Evolutionary conservation across 2,888 invertebrate species (phyloP), one percentile per base, ranked within the genome.

Genomic region (Caenorhabditis sp.): DNA sequence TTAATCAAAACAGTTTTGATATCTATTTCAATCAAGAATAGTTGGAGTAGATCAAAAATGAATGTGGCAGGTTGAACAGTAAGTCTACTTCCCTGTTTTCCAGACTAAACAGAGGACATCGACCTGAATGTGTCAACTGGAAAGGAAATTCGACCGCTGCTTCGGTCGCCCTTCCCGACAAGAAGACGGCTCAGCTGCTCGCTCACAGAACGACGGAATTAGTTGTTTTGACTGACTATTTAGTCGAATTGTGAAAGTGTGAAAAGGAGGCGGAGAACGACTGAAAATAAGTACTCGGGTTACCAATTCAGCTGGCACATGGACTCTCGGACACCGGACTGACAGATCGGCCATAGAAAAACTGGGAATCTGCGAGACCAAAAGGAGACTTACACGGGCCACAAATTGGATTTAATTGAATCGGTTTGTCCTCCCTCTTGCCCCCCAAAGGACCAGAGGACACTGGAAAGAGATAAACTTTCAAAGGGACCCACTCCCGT

Each of bases 401-500:
- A 37, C 26, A 72, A 72, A 74, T 74, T 65, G 72, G 35, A 67
- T 76, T 76, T 76, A 67, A 76, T 76, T 67, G 53, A 67, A 76
- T 76, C 26, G 74, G 65, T 74, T 65, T 28, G 50, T 32, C 22
- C n/a, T 40, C 55, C 40, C 13, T 13, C 13, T 40, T 13, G 40
- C 6, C 72, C 6, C 72, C 65, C 65, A 60, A 56, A 65, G 67
- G 76, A 67, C 60, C 76, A 61, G 28, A 60, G 60, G 67, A 74
- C 47, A 37, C 32, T n/a, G 50, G 58, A 67, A 22, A 47, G 28
- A 58, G 74, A 67, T 76, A 67, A 76, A 76, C 76, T 74, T 65
- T 60, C 26, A 40, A 51, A 20, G 47, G 9, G 28, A 28, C n/a
- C 51, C 70, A 13, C 40, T n/a, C n/a, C n/a, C n/a, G n/a, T 32